phyloP scores from a whole-genome alignment of 2,797 vertebrate species.

The Poliocrania exsul region DNA sequence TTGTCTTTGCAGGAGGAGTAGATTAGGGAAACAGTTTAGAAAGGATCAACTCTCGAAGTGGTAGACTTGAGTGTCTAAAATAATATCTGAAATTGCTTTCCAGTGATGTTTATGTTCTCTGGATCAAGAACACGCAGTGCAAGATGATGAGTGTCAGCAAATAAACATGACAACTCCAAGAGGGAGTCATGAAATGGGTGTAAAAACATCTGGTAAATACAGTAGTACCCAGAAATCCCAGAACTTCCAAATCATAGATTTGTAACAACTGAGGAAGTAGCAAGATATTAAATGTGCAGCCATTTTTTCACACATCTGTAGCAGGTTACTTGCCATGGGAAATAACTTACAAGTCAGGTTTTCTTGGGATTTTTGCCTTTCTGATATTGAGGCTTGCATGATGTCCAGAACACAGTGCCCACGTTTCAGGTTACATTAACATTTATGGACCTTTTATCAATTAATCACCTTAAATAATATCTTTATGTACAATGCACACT shows the following conservation, averaged over 20 bases:
- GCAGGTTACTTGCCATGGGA: not conserved
- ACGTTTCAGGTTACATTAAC: not conserved
- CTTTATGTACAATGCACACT: not conserved
- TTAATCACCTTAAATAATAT: not conserved
- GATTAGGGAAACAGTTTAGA: slow-evolving; percentile 37
- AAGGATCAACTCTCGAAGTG: slow-evolving; percentile 28
- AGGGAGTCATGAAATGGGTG: slow-evolving; percentile 6
- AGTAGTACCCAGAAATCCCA: slow-evolving; percentile 4
- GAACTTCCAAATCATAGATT: slow-evolving; percentile 20
- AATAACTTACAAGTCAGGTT: not conserved
- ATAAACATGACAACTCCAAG: slow-evolving; percentile 45
- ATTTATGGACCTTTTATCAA: not conserved
- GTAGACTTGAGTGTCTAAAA: not conserved
- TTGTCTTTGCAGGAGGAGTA: slow-evolving; percentile 40
- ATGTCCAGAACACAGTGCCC: not conserved
- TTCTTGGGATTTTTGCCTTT: not conserved
- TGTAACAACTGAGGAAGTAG: not conserved
- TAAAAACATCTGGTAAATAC: slow-evolving; percentile 16
- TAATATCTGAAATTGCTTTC: slow-evolving; percentile 42
- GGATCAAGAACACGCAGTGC: not conserved
- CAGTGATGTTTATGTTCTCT: slow-evolving; percentile 14
- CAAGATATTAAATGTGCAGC: slow-evolving; percentile 13
- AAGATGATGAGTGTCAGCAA: slow-evolving; percentile 31
- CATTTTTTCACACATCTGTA: slow-evolving; percentile 1
- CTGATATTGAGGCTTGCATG: not conserved